These are phyloP conservation scores for Rhinella marina DNA, from an alignment of 2,797 vertebrate species.

Conservation along the genomic window DNA sequence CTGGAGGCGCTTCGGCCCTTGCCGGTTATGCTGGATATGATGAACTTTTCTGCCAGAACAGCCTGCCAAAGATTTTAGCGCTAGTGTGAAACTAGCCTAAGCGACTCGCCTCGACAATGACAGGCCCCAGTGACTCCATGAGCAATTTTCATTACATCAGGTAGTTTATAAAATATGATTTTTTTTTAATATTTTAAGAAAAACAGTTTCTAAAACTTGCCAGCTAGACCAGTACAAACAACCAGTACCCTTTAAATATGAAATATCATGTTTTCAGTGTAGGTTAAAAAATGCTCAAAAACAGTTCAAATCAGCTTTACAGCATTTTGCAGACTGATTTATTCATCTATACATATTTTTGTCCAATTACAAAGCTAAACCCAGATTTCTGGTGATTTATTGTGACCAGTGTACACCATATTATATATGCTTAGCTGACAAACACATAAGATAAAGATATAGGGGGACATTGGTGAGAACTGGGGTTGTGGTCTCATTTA, in stretches of 20 bases:
- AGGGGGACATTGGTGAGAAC: neutral
- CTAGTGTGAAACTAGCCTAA: no score
- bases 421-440: neutral
- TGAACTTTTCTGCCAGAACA: no score
- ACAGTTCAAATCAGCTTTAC: neutral
- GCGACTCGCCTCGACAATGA: no score
- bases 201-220: no score
- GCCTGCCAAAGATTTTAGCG: no score
- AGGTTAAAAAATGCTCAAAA: neutral
- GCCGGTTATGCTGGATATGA: no score
- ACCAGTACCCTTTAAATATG: neutral
- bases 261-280: neutral
- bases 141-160: no score
- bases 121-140: no score
- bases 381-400: neutral
- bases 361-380: neutral
- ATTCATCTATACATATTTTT: neutral
- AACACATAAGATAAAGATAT: neutral
- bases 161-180: no score
- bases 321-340: neutral
- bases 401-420: neutral
- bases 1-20: no score
- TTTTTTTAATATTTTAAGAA: no score
- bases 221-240: no score
- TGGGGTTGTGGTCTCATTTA: neutral